Evolutionary conservation across 2,797 vertebrate species (phyloP), one percentile per base, ranked within the genome.

Genomic region (Prionace glauca): DNA sequence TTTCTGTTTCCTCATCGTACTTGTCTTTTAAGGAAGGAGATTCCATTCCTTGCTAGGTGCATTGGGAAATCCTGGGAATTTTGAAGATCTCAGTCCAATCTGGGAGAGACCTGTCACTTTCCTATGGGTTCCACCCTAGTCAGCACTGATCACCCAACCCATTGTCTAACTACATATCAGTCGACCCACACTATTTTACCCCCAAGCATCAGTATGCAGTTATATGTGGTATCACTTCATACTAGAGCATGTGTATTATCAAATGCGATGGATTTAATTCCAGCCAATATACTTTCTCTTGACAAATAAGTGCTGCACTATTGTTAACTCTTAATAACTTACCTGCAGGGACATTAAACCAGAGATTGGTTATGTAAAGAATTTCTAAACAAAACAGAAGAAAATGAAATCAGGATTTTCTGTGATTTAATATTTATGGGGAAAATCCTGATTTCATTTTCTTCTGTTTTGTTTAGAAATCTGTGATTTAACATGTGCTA

Each of bases 241-340:
- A 16, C 2, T 29, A 60, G 11, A 12, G 26, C 26, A 60, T 26
- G 16, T 41, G 41, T 45, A 10, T 11, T 36, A 41, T 93, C 32
- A 69, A 36, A 69, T 22, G 65, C n/a, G 41, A 3, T 71, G 32
- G 65, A 41, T 69, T 93, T 93, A 22, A 16, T 71, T 41, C 22
- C 36, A n/a, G 62, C 29, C 32, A 26, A 69, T 69, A 71, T 41
- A 71, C 36, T 11, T 32, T 45, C 11, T 24, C 91, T 26, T 45
- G 86, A 45, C 45, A 10, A 26, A 50, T 24, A 22, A 56, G 86
- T 56, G 86, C 26, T 87, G 10, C 86, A 84, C 45, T 41, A 87
- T 87, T 87, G 41, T 84, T 87, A 87, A 50, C 84, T 87, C 50
- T 87, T 50, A 87, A 87, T 87, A 45, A 87, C 16, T 87, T 87